Base-by-base conservation (phyloP, 2,113 vertebrate genomes). In the Galemys pyrenaicus region DNA sequence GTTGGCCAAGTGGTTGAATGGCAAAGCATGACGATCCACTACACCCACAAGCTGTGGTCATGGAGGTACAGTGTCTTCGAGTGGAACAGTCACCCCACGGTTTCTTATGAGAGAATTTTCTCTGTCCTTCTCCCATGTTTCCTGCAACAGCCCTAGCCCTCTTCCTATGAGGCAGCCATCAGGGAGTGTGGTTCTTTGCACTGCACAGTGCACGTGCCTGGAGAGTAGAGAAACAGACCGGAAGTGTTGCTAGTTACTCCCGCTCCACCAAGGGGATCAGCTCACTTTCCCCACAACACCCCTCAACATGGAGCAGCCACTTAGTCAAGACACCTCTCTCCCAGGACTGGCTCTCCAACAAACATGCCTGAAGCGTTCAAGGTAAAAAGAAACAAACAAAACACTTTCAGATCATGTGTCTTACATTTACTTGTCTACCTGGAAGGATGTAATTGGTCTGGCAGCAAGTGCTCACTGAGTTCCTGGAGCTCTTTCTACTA, bases 21-120 rank as follows among this genome's bases (percentile, higher is more conserved):
- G 24, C 16, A 60, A 39, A 74, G 26, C 58, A 17, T 7, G 0
- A 51, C 24, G 39, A 82, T 9, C 30, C 11, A 13, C 0, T 0
- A 2, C 1, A 9, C 2, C 15, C 17, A 68, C 41, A 9, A 10
- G 11, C 70, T 2, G 1, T 28, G 32, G 15, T 64, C 37, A 15
- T 0, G 87, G 54, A 77, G 26, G 10, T 26, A 15, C 6, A 2
- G 11, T 28, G 20, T 11, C 51, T 58, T 49, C 15, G 2, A 11
- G 7, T 30, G 13, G 62, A 51, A 12, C 37, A 68, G 32, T 28
- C 28, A 51, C 3, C 0, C 24, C 20, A 20, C 16, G 28, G n/a
- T 37, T 70, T 67, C 58, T n/a, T 32, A 58, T 3, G 11, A 28
- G 39, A 73, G 19, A 51, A 41, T 10, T 3, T 41, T 71, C 28